These are phyloP conservation scores for Galleria mellonella DNA, from an alignment of 1,140 invertebrate species.

Conservation along the genomic window DNA sequence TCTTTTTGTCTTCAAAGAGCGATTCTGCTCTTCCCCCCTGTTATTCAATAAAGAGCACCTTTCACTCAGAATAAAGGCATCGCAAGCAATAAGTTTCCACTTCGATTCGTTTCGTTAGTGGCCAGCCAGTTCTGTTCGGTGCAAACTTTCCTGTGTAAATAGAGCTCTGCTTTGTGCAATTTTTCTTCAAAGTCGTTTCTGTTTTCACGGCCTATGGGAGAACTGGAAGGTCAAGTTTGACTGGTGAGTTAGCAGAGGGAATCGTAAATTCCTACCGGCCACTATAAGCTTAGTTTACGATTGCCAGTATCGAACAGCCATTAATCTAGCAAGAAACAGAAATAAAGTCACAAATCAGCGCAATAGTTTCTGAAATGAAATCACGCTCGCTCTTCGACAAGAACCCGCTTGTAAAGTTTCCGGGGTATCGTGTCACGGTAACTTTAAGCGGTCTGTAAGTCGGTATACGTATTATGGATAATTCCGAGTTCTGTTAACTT, in stretches of 20 bases:
- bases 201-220: background rate
- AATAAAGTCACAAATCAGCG: too few relatives aligned
- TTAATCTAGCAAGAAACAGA: slow-evolving; percentile 16
- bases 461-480: too few relatives aligned
- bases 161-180: slow-evolving; percentile 9
- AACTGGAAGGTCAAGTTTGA: slow-evolving; percentile 15
- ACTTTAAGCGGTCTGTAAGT: too few relatives aligned
- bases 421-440: too few relatives aligned
- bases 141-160: slow-evolving; percentile 12
- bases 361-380: too few relatives aligned
- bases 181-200: background rate
- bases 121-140: slow-evolving; percentile 4
- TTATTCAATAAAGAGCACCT: background rate
- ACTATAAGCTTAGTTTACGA: slow-evolving; percentile 21
- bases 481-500: too few relatives aligned
- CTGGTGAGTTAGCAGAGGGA: slow-evolving; percentile 9
- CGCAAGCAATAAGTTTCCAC: slow-evolving; percentile 17
- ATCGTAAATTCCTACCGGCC: slow-evolving; percentile 26
- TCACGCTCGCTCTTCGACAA: too few relatives aligned
- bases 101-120: slow-evolving; percentile 10
- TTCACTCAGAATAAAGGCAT: slow-evolving; percentile 1
- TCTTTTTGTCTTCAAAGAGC: too few relatives aligned
- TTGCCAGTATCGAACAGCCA: background rate
- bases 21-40: too few relatives aligned
- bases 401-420: too few relatives aligned